Percentiles rank a stretch among this genome's conserved stretches.
These are phyloP conservation scores for Philopedon plagiatum DNA, from an alignment of 2,888 invertebrate species.

Conservation along the genomic window DNA sequence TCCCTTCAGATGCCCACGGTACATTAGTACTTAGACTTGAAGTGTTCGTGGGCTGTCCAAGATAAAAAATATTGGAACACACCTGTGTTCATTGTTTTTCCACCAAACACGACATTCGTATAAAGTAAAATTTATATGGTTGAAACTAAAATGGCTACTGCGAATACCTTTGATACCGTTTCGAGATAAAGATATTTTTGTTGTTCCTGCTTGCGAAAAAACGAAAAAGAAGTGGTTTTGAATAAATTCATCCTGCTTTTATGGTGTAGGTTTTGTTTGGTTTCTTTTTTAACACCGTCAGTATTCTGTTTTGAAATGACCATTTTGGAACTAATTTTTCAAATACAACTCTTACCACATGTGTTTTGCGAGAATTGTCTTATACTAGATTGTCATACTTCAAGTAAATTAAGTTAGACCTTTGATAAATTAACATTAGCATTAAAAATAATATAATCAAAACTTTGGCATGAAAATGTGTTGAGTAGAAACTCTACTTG, in stretches of 20 bases:
- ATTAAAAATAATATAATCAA: no score
- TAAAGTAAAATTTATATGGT: slow-evolving; percentile 40
- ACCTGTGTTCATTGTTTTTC: slow-evolving; percentile 34
- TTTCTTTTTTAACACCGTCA: slow-evolving; percentile 11
- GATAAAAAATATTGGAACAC: slow-evolving; percentile 23
- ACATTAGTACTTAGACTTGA: no score
- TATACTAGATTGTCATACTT: no score
- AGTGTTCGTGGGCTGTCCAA: no score
- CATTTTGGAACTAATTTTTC: no score
- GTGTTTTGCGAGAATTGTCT: no score
- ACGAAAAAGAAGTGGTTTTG: slow-evolving; percentile 27
- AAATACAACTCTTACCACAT: no score
- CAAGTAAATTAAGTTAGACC: no score
- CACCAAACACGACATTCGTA: slow-evolving; percentile 37
- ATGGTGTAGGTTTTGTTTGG: slow-evolving; percentile 28
- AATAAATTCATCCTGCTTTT: slow-evolving; percentile 40
- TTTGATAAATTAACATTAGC: no score
- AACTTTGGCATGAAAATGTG: no score
- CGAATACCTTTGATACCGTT: slow-evolving; percentile 43
- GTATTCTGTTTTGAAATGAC: background rate
- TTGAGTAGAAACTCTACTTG: no score
- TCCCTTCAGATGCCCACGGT: no score
- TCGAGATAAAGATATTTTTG: slow-evolving; percentile 47
- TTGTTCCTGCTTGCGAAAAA: slow-evolving; percentile 12
- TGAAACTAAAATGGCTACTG: slow-evolving; percentile 47